Base-by-base conservation (phyloP, 2,888 invertebrate species). In the Alitta virens region DNA sequence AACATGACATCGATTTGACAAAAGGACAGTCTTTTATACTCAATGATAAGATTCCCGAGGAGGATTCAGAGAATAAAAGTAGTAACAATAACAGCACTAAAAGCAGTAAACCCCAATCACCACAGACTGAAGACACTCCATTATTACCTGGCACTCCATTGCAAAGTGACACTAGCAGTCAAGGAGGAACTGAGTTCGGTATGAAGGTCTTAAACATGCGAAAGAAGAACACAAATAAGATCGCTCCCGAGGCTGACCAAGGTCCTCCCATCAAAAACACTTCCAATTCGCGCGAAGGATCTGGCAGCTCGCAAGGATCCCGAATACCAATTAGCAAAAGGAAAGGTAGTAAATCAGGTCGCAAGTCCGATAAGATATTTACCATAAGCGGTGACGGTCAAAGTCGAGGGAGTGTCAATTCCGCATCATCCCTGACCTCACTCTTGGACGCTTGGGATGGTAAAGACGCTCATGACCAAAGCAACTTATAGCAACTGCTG, bases 1-100 rank as follows among this genome's bases (percentile, higher is more conserved):
- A 91, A 12, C 88, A 88, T 71, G 91, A 93, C 77, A 83, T 90
- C 62, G 88, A 80, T 64, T 71, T 82, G 33, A 56, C 55, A 16
- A 67, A 59, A 49, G 63, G 56, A 21, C 54, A 54, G n/a, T 46
- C 46, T 0, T 43, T 62, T 51, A 14, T 38, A 18, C 9, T 25
- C 16, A 27, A 38, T 21, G 27, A 56, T 21, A 24, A 33, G n/a
- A 53, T 60, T n/a, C 16, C 21, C 7, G 60, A 60, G 50, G 60
- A 24, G 3, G 51, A 50, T 14, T 25, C 16, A 7, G 33, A 51
- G 23, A 38, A 58, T 2, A 27, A 21, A 21, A 24, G 21, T 1
- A 33, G 33, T 33, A 33, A 33, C 33, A 33, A 33, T 33, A 33
- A 33, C 33, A 57, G 21, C 18, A 23, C 40, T 14, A 21, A 7